Evolutionary conservation across 92 coral and sea anemone genomes (phyloP).

Genomic region (Siderastrea radians): DNA sequence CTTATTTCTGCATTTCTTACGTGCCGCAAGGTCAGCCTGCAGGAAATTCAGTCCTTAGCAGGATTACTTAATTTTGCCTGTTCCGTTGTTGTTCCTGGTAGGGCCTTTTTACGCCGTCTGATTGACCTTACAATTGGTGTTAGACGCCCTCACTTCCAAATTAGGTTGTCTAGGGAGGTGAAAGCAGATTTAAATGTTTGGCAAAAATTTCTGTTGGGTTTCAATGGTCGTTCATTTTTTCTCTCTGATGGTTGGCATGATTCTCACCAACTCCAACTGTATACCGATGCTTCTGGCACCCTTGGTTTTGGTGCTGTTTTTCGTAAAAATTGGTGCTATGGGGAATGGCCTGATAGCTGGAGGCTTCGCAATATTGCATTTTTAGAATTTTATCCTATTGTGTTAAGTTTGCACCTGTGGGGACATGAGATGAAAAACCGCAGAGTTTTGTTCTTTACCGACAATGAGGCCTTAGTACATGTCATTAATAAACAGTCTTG

Average conservation of each 20-base stretch:
- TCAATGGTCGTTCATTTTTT: constrained; percentile 47
- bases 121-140: constrained; percentile 43
- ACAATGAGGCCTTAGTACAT: no score
- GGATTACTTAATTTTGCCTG: constrained; percentile 33
- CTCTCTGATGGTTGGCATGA: constrained; percentile 32
- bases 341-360: constrained; percentile 57
- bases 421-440: no score
- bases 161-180: not conserved
- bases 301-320: constrained; percentile 52
- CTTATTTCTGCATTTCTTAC: constrained; percentile 5
- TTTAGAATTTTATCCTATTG: not conserved
- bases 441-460: no score
- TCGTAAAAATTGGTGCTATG: constrained; percentile 49
- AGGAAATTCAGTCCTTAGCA: constrained; percentile 16
- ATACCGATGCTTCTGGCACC: constrained; percentile 52
- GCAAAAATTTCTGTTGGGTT: constrained; percentile 14
- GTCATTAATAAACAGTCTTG: not conserved
- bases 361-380: not conserved
- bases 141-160: constrained; percentile 18
- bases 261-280: constrained; percentile 38
- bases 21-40: constrained; percentile 13
- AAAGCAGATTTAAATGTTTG: constrained; percentile 26
- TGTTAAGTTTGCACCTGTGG: no score
- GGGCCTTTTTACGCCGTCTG: constrained; percentile 44
- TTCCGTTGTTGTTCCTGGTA: constrained; percentile 11